phyloP scores from a whole-genome alignment of 2,888 invertebrate species.

The Scaeva pyrastri region DNA sequence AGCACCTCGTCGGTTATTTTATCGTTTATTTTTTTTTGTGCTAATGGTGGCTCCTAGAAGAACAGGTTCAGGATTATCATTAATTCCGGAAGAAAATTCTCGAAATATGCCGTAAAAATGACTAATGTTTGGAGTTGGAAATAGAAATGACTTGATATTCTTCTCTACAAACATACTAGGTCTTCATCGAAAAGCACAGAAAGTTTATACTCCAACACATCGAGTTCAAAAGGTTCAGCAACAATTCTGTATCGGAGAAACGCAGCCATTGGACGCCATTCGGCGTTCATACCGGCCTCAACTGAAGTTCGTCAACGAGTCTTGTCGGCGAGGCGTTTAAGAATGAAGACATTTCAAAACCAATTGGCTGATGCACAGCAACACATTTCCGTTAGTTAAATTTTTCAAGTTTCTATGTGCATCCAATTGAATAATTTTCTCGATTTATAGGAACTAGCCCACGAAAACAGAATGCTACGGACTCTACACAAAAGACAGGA shows the following conservation, averaged over 20 bases:
- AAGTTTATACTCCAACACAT: conserved; percentile 82
- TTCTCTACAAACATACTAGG: conserved; percentile 71
- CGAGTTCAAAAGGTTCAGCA: conserved; percentile 82
- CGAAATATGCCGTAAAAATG: conserved; percentile 82
- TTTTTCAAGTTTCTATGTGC: not conserved
- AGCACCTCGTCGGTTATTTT: not conserved
- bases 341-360: conserved; percentile 91
- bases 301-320: conserved; percentile 87
- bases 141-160: not conserved
- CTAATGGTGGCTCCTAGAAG: conserved; percentile 80
- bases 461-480: conserved; percentile 90
- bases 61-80: conserved; percentile 85
- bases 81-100: conserved; percentile 85
- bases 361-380: conserved; percentile 92
- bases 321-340: conserved; percentile 90
- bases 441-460: conserved; percentile 86
- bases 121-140: not conserved
- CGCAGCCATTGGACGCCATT: conserved; percentile 77
- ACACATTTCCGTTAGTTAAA: conserved; percentile 87
- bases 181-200: conserved; percentile 83
- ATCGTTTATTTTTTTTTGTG: conserved; percentile 14
- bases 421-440: not conserved
- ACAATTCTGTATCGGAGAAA: conserved; percentile 80
- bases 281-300: conserved; percentile 79
- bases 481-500: conserved; percentile 92